A percentile compares a stretch with the other conserved stretches of the same genome.
phyloP scores from a whole-genome alignment of 2,113 vertebrate species.

The Cricetomys ansorgei region DNA sequence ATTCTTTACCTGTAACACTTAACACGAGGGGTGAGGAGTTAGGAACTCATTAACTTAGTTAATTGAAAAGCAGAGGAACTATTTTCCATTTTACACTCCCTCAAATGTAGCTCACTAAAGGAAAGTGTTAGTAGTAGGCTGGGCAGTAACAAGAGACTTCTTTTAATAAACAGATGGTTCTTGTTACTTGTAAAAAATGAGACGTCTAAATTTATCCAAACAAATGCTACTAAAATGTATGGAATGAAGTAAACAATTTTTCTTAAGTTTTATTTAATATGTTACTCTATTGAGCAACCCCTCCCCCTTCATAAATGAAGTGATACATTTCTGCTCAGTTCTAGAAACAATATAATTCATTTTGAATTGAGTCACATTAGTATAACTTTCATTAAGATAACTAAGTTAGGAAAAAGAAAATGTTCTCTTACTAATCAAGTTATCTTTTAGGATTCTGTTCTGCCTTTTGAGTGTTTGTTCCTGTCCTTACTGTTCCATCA shows the following conservation, averaged over 20 bases:
- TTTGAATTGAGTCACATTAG: constrained; percentile 47
- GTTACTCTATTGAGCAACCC: constrained; percentile 14
- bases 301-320: not conserved
- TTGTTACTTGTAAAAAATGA: not conserved
- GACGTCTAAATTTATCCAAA: constrained; percentile 19
- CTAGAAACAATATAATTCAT: constrained; percentile 52
- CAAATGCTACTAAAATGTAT: not conserved
- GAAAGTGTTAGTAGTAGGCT: not conserved
- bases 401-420: not conserved
- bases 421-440: constrained; percentile 7
- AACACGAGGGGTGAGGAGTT: not conserved
- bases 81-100: constrained; percentile 21
- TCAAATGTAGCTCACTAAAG: constrained; percentile 9
- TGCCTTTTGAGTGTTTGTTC: not conserved
- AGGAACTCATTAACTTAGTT: not conserved
- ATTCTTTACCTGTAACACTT: not conserved
- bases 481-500: constrained; percentile 1
- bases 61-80: constrained; percentile 8
- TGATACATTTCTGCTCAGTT: constrained; percentile 14
- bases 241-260: constrained; percentile 27
- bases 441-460: constrained; percentile 11
- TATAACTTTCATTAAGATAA: not conserved
- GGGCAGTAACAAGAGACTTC: not conserved
- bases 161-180: constrained; percentile 11
- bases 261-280: constrained; percentile 4